Evolutionary conservation across 1,140 invertebrate genomes (phyloP).

Genomic region (Conus betulinus): DNA sequence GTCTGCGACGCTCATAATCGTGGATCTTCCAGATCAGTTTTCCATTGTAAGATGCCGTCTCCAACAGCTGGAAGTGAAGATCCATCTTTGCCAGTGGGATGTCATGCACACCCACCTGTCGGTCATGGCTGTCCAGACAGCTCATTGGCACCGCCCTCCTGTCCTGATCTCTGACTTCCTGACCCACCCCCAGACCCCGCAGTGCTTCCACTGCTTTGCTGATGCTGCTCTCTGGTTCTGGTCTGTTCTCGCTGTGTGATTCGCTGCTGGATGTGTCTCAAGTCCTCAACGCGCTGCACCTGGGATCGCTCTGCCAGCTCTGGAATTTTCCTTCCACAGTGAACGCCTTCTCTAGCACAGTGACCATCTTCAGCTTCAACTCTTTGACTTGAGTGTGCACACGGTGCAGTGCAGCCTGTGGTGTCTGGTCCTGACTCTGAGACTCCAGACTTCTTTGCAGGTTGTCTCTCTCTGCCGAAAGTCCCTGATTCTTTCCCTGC

Average conservation of each 20-base stretch:
- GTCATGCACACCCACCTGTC: constrained; percentile 59
- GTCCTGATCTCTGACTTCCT: neutral
- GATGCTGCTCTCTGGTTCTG: neutral
- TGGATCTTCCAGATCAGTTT: constrained; percentile 68
- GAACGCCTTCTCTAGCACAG: constrained; percentile 53
- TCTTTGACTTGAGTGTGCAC: no score
- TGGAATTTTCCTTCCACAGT: constrained; percentile 51
- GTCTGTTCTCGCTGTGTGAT: constrained; percentile 47
- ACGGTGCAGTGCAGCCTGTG: no score
- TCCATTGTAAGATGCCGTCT: constrained; percentile 64
- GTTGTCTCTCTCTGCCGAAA: no score
- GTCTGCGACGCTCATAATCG: constrained; percentile 56
- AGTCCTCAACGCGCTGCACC: neutral
- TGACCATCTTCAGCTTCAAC: constrained; percentile 60
- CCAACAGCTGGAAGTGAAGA: constrained; percentile 58
- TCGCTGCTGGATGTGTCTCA: constrained; percentile 14
- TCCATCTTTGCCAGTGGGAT: constrained; percentile 60
- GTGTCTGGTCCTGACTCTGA: no score
- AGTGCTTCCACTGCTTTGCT: neutral
- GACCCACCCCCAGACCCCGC: neutral
- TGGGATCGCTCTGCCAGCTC: constrained; percentile 33
- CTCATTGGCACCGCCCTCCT: no score
- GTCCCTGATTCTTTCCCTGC: constrained; percentile 39
- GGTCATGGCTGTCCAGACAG: neutral
- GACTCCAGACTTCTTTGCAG: no score